These are phyloP conservation scores for Crocidura indochinensis DNA, from an alignment of 2,797 vertebrate genomes.

Conservation along the genomic window DNA sequence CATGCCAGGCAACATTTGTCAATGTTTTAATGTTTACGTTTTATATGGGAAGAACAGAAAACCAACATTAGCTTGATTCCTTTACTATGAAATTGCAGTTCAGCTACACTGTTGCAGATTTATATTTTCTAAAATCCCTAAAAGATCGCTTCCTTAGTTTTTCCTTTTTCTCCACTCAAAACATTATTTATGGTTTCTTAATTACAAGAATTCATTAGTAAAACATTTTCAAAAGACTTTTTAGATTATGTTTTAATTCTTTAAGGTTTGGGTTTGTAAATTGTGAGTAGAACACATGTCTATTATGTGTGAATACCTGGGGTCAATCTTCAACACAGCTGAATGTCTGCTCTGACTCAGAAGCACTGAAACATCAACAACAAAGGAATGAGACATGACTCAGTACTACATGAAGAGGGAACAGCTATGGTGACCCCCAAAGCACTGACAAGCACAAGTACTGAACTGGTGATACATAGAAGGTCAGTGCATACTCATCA, in stretches of 20 bases:
- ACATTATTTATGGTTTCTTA: neutral
- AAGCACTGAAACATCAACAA: too few species aligned
- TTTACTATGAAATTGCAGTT: neutral
- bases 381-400: too few species aligned
- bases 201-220: neutral
- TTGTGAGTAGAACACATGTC: too few species aligned
- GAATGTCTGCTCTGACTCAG: too few species aligned
- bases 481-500: too few species aligned
- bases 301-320: too few species aligned
- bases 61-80: conserved; percentile 10
- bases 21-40: conserved; percentile 30
- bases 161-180: neutral
- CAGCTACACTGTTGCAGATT: conserved; percentile 31
- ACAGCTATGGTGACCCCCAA: too few species aligned
- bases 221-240: conserved; percentile 25
- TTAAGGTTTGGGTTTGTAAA: neutral
- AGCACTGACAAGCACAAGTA: too few species aligned
- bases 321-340: too few species aligned
- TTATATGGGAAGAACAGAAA: neutral
- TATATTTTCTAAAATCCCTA: conserved; percentile 25
- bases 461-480: too few species aligned
- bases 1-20: conserved; percentile 18
- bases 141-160: neutral
- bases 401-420: too few species aligned
- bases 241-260: neutral